These are phyloP conservation scores for Polyploca ridens DNA, from an alignment of 2,888 invertebrate species.

Conservation along the genomic window DNA sequence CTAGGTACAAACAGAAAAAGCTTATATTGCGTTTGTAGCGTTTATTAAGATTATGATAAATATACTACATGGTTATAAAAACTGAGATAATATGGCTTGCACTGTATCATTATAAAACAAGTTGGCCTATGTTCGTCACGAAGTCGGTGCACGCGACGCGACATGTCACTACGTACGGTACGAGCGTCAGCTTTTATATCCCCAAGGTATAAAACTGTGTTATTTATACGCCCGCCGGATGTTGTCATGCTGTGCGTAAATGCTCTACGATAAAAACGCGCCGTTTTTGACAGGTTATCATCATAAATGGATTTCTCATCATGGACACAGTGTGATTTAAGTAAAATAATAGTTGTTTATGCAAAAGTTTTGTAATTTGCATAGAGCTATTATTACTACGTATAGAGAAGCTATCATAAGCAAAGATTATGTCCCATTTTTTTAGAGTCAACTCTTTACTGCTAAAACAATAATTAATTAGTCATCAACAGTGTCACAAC, in stretches of 20 bases:
- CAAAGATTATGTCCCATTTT: too few species aligned
- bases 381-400: too few species aligned
- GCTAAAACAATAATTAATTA: too few species aligned
- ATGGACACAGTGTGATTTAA: not conserved
- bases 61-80: too few species aligned
- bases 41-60: too few species aligned
- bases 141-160: not conserved
- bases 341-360: too few species aligned
- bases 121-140: not conserved
- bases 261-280: conserved; percentile 4
- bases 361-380: too few species aligned
- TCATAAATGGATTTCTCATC: not conserved
- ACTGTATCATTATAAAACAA: not conserved
- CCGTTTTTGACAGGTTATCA: not conserved
- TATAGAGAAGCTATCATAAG: too few species aligned
- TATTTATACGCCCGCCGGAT: conserved; percentile 6
- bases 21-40: too few species aligned
- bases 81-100: not conserved
- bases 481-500: too few species aligned
- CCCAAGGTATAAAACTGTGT: conserved; percentile 1
- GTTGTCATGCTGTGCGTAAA: conserved; percentile 3
- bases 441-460: too few species aligned
- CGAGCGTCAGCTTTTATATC: conserved; percentile 3
- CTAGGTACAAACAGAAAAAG: too few species aligned
- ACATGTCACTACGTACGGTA: not conserved